Evolutionary conservation across 1,140 invertebrate species (phyloP).

Genomic region (Solen grandis): DNA sequence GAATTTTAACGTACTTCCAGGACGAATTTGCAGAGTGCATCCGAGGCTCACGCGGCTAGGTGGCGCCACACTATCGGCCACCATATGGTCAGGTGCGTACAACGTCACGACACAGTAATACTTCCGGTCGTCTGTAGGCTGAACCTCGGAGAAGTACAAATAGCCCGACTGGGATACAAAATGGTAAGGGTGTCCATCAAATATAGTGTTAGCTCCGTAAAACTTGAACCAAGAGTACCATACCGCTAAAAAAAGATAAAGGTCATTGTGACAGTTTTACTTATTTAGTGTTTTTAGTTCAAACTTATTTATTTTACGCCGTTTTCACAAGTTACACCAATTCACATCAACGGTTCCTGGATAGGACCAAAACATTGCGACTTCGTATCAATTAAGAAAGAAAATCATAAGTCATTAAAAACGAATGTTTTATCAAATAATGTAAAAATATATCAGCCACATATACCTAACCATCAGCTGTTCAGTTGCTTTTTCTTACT

Average conservation of each 20-base stretch:
- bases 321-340: too few relatives aligned
- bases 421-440: too few relatives aligned
- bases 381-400: too few relatives aligned
- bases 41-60: conserved; percentile 64
- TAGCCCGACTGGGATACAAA: conserved; percentile 66
- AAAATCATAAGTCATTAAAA: too few relatives aligned
- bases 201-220: conserved; percentile 43
- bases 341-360: too few relatives aligned
- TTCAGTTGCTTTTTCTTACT: too few relatives aligned
- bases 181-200: conserved; percentile 59
- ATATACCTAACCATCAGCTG: too few relatives aligned
- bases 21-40: conserved; percentile 60
- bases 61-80: conserved; percentile 48
- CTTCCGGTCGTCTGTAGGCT: conserved; percentile 54
- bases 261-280: not conserved
- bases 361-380: too few relatives aligned
- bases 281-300: not conserved
- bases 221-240: conserved; percentile 63
- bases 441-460: too few relatives aligned
- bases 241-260: conserved; percentile 57
- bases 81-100: conserved; percentile 36
- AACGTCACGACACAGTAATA: conserved; percentile 70
- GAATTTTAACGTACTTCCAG: too few relatives aligned
- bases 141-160: conserved; percentile 66
- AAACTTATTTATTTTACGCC: not conserved